phyloP scores from a whole-genome alignment of 1,140 invertebrate genomes.

The Drosophila nigromelanica region DNA sequence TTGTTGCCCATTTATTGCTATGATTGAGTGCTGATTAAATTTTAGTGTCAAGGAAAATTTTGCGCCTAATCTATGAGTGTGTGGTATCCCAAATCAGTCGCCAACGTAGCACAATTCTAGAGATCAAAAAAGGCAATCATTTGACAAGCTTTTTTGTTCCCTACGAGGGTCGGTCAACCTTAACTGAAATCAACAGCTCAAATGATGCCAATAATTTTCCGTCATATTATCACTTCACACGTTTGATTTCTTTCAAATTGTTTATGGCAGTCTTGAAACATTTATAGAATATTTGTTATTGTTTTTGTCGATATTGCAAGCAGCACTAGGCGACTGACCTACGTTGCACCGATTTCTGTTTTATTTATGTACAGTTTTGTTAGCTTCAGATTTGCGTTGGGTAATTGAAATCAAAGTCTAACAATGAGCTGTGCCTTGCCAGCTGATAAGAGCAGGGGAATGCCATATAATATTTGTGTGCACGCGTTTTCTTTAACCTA shows the following conservation, averaged over 20 bases:
- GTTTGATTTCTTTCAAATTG: neutral
- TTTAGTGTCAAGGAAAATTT: constrained; percentile 55
- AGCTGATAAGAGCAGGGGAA: constrained; percentile 9
- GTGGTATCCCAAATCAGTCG: constrained; percentile 36
- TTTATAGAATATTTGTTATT: neutral
- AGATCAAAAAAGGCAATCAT: constrained; percentile 1
- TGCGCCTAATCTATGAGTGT: constrained; percentile 28
- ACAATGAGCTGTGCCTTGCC: neutral
- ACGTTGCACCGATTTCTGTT: neutral
- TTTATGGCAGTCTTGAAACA: neutral
- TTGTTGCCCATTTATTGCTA: constrained; percentile 28
- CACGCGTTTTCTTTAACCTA: too few relatives aligned
- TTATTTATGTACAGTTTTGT: constrained; percentile 10
- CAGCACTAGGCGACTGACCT: constrained; percentile 24
- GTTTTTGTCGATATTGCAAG: constrained; percentile 1
- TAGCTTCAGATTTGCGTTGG: constrained; percentile 6
- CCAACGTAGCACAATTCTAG: constrained; percentile 35
- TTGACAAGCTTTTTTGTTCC: constrained; percentile 5
- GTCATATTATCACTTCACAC: constrained; percentile 13
- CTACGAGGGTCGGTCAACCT: neutral
- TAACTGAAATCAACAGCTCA: constrained; percentile 4
- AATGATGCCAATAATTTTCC: constrained; percentile 31
- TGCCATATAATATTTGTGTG: too few relatives aligned
- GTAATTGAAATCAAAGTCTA: constrained; percentile 30
- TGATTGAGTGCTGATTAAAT: constrained; percentile 59